Base-by-base conservation (phyloP, 2,797 vertebrate genomes). In the Falco rusticolus region DNA sequence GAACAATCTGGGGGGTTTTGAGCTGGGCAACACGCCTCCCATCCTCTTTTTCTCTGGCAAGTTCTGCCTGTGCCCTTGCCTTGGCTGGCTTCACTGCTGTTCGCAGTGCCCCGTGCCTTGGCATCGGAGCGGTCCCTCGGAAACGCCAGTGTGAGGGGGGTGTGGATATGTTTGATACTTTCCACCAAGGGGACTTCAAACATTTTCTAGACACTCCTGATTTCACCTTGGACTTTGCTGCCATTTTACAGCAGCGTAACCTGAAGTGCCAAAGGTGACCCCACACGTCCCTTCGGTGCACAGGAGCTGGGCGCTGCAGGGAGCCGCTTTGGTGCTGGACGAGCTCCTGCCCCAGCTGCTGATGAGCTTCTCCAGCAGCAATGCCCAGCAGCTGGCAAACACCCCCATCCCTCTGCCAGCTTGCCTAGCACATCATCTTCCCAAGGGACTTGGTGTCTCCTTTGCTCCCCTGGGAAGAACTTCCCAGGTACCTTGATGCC, bases 91-190 rank as follows among this genome's bases (percentile, higher is more conserved):
- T 33, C 28, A 3, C 15, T 11, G 45, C 12, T 33, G 2, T 57
- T 39, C 18, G 24, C 25, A 21, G 25, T 1, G 3, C 14, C 29
- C 15, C 2, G 2, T 37, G 43, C 51, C 31, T 77, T 11, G 10
- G 20, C 60, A 12, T 31, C 7, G 4, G 51, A 31, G 43, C 5
- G 6, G 25, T 25, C 13, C 29, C 29, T n/a, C 8, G 13, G 75
- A 28, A 51, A 51, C 0, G 1, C 24, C 6, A 9, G 21, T 1
- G 2, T 8, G 37, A 3, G 5, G 29, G 13, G 7, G 8, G 20
- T 65, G 60, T 19, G 6, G 53, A 16, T 50, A 21, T 24, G 26
- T 37, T 59, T 43, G 57, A 16, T 33, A 13, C 33, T 43, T 31
- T 18, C 26, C 45, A 43, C 43, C 59, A 37, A 50, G 39, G 47